Evolutionary conservation across 2,888 invertebrate species (phyloP).

Genomic region (Drosophila nigricruria): DNA sequence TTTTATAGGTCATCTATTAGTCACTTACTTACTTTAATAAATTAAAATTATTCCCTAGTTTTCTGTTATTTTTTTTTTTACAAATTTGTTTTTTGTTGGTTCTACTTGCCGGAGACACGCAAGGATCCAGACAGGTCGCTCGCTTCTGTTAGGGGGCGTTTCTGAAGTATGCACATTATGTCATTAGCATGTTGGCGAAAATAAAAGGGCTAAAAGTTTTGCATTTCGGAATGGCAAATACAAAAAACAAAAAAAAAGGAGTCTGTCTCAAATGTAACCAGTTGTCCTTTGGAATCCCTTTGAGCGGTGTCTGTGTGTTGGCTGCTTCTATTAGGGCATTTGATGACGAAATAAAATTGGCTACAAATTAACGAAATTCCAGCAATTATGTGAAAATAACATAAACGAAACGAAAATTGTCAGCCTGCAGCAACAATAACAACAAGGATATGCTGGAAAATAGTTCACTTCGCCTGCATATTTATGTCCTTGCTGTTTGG

Average conservation of each 20-base stretch:
- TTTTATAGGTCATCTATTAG: slow-evolving; percentile 9
- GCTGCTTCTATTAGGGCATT: slow-evolving; percentile 9
- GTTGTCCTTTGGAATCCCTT: slow-evolving; percentile 48
- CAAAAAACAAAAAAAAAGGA: neutral
- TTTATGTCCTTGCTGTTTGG: slow-evolving; percentile 31
- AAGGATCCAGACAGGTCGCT: slow-evolving; percentile 62
- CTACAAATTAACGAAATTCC: slow-evolving; percentile 77
- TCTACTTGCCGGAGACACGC: slow-evolving; percentile 66
- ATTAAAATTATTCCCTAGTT: slow-evolving; percentile 9
- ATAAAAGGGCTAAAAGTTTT: slow-evolving; percentile 61
- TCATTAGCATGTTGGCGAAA: slow-evolving; percentile 79
- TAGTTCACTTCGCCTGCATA: slow-evolving; percentile 19
- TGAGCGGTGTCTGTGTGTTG: slow-evolving; percentile 2
- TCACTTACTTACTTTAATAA: neutral
- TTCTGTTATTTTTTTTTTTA: slow-evolving; percentile 6
- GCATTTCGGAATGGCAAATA: slow-evolving; percentile 30
- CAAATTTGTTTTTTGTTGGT: slow-evolving; percentile 15
- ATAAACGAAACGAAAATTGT: slow-evolving; percentile 37
- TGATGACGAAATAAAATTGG: slow-evolving; percentile 67
- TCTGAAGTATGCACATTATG: slow-evolving; percentile 81
- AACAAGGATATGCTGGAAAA: slow-evolving; percentile 37
- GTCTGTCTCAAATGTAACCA: slow-evolving; percentile 23
- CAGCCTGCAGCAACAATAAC: slow-evolving; percentile 53
- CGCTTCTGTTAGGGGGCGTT: slow-evolving; percentile 35
- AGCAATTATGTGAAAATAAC: slow-evolving; percentile 68